Base-by-base conservation (phyloP, 2,888 invertebrate genomes). In the Cheilosia grossa region DNA sequence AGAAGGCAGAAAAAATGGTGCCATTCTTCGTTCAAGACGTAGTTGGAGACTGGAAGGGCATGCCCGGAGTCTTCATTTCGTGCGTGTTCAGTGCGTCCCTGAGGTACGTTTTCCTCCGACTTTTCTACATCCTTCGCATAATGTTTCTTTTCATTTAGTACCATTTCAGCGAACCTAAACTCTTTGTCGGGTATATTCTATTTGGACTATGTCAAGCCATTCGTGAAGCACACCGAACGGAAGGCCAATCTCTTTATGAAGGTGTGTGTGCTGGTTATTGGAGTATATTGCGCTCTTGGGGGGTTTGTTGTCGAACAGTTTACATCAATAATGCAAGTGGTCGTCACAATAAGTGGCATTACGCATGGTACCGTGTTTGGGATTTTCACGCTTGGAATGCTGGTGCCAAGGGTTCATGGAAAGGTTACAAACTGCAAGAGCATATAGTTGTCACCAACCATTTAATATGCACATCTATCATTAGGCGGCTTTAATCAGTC, bases 351-450 rank as follows among this genome's bases (percentile, higher is more conserved):
- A 15, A 89, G 90, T 74, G 92, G 92, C 6, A 89, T 93, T 24
- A 89, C 91, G 4, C 90, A 94, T 1, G 94, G 94, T 6, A 94
- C 94, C 9, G 93, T 94, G 1, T 93, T 94, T 81, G 95, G 94
- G 2, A 92, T 94, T 6, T 95, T 95, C 88, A 92, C 94, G 15
- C 89, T 95, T 13, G 95, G 95, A 21, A 93, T 95, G 92, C 90
- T 95, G 81, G 91, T 94, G 61, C 95, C 95, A 0, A 94, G 93
- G 92, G 91, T 93, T 1, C 94, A 93, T 88, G 91, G 72, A 24
- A 77, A 87, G 67, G 88, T 88, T 13, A 53, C 13, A 4, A 1
- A 13, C 2, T 1, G 3, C 7, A 27, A 33, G 17, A 2, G 13
- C 13, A 10, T 51, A 21, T 21, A 4, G 9, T 24, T 51, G 10